Base-by-base conservation (phyloP, 2,888 invertebrate genomes). In the Lamproptera curius region DNA sequence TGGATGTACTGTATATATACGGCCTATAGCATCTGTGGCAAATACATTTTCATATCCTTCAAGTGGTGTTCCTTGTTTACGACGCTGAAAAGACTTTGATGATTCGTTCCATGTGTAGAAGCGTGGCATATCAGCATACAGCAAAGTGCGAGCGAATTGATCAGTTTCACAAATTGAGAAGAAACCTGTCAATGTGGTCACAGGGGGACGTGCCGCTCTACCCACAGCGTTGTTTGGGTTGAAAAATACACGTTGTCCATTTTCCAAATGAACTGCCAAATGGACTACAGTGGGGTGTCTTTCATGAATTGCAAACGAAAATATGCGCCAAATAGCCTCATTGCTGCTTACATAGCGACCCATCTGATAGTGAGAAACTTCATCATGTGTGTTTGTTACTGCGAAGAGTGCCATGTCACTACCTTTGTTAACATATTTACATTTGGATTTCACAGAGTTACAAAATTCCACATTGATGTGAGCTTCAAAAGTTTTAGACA, bases 321-420 rank as follows among this genome's bases (percentile, higher is more conserved):
- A n/a, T n/a, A n/a, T n/a, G n/a, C n/a, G n/a, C n/a, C n/a, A n/a
- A n/a, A n/a, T n/a, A n/a, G n/a, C n/a, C n/a, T n/a, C n/a, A n/a
- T n/a, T n/a, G n/a, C n/a, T n/a, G n/a, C n/a, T n/a, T 36, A 61
- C 54, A 56, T 59, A 56, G 36, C 57, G 54, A 50, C 58, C 58
- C 47, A 58, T 53, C 48, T 59, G 56, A 47, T 57, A 63, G 3
- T 35, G 34, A n/a, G 57, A 38, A 26, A 58, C 42, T 57, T 59
- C 56, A 51, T 62, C 54, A 51, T 59, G 58, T 40, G 54, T 37
- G 49, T 55, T 54, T 1, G 49, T 50, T 46, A 50, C 44, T 33
- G 20, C 52, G 46, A 23, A 23, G 8, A 23, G 4, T 4, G 23
- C 23, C 23, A n/a, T n/a, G n/a, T n/a, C n/a, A n/a, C n/a, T n/a